Evolutionary conservation across 2,113 vertebrate genomes (phyloP), one percentile per base, ranked within the genome.

Genomic region (Colaptes auratus): DNA sequence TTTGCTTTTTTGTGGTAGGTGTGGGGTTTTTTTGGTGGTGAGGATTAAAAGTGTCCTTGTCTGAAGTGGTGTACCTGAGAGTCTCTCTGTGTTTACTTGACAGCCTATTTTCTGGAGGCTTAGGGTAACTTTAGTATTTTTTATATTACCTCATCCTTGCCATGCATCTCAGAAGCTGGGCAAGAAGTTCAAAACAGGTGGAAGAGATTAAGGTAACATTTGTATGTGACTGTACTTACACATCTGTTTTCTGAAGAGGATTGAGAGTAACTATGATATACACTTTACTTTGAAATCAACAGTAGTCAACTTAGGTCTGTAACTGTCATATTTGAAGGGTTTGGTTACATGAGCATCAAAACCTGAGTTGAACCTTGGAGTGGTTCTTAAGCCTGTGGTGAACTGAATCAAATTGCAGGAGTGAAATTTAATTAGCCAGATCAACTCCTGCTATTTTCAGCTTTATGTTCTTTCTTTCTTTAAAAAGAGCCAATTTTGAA

Each of bases 61-160:
- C 39, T 56, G 66, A 71, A 87, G 42, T 3, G 0, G 6, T 12
- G 11, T 19, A 48, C 46, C 18, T 39, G 53, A 82, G 28, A 87
- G 52, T 8, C 58, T 28, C 31, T 74, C 33, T 73, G 27, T 27
- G 56, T 71, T 87, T 72, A 42, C n/a, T 63, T 71, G 42, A n/a
- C 69, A 52, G 42, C 36, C 13, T 72, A 3, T 90, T 96, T 88
- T 59, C 33, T 25, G 59, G 30, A 89, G n/a, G 58, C 15, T 94
- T 92, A 75, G 56, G 44, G 42, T 42, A 86, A 77, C 86, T 89
- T 75, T 75, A 76, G 35, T 89, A 60, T 56, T 94, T 95, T 76
- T 88, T 75, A 88, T 79, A 94, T 93, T 94, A 65, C 25, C 28
- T 30, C 31, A 31, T 74, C 33, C 42, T 69, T 78, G 20, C 63